These are phyloP conservation scores for Mustela lutreola DNA, from an alignment of 2,113 vertebrate genomes.

Conservation along the genomic window DNA sequence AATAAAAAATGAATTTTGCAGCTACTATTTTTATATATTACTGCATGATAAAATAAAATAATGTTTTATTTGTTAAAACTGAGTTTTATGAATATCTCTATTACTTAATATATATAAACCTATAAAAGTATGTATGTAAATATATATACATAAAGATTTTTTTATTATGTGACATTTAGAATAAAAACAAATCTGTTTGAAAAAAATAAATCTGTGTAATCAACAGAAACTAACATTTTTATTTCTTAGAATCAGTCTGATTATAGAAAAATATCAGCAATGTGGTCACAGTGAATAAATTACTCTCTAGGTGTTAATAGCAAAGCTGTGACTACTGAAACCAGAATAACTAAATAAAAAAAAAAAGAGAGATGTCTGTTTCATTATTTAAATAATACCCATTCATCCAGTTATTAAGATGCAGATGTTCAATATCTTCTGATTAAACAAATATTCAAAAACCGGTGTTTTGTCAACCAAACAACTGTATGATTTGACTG, in stretches of 20 bases:
- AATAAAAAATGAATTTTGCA: background rate
- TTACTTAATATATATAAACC: background rate
- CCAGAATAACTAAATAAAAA: background rate
- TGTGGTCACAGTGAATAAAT: background rate
- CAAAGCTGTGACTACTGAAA: background rate
- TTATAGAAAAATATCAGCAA: conserved; percentile 21
- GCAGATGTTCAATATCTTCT: background rate
- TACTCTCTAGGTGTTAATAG: background rate
- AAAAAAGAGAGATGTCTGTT: background rate
- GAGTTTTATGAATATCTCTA: background rate
- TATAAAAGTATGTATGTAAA: background rate
- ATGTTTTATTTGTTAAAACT: conserved; percentile 35
- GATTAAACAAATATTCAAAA: conserved; percentile 41
- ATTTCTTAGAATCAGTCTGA: conserved; percentile 10
- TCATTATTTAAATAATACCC: background rate
- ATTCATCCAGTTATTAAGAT: background rate
- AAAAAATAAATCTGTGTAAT: background rate
- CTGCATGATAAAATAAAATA: background rate
- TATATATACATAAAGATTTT: background rate
- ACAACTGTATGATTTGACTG: conserved; percentile 19
- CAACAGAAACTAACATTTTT: conserved; percentile 24
- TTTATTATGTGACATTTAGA: background rate
- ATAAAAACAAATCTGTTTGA: background rate
- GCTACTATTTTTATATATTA: background rate
- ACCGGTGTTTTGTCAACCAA: conserved; percentile 36